These are phyloP conservation scores for Fulmarus glacialis DNA, from an alignment of 2,113 vertebrate species.

Conservation along the genomic window DNA sequence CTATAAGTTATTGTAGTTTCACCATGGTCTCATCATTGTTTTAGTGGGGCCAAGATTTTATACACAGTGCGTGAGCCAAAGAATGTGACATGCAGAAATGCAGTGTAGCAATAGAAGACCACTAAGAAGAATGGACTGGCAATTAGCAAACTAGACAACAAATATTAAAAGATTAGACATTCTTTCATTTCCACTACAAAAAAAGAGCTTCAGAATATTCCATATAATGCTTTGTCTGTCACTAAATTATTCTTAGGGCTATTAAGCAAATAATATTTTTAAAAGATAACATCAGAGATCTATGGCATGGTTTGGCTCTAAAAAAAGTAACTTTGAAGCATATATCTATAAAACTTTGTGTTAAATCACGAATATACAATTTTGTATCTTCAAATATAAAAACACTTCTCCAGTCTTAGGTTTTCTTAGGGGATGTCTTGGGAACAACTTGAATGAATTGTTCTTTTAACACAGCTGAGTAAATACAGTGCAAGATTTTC, in stretches of 20 bases:
- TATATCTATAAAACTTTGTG: background rate
- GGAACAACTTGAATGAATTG: background rate
- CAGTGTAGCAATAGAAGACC: background rate
- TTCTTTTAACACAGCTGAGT: conserved; percentile 19
- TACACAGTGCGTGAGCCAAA: background rate
- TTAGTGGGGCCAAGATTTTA: background rate
- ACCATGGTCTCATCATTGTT: background rate
- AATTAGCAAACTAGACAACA: background rate
- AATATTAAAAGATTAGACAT: background rate
- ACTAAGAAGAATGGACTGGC: background rate
- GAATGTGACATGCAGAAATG: background rate
- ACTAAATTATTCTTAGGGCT: background rate
- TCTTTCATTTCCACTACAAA: background rate
- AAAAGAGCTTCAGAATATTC: background rate
- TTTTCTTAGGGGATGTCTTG: background rate
- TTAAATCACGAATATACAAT: background rate
- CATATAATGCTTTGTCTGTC: background rate
- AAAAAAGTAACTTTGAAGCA: background rate
- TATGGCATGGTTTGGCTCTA: background rate
- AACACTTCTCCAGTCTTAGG: background rate
- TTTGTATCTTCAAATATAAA: background rate
- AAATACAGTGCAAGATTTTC: conserved; percentile 16
- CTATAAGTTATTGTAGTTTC: background rate
- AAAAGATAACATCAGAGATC: background rate
- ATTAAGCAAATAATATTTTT: background rate